Percentiles rank a stretch among this genome's conserved stretches.
Conservation (phyloP, 2,113 vertebrate species). For the Varanus salvator region DNA sequence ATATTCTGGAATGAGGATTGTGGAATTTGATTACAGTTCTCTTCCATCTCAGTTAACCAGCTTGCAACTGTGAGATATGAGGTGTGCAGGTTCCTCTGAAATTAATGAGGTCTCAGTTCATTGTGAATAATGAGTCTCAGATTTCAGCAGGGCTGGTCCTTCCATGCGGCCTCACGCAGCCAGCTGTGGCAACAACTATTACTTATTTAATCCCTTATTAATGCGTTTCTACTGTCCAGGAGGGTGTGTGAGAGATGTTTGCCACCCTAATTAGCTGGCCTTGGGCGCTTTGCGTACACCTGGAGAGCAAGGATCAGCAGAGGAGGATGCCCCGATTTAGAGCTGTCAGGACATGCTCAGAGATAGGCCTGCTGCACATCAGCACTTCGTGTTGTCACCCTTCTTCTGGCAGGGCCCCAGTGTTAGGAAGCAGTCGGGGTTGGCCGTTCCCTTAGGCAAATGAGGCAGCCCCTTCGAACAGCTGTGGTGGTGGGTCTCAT, state of each 20-base stretch:
- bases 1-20: background rate
- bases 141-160: background rate
- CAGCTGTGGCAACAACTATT: no score
- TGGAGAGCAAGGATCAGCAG: background rate
- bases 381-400: background rate
- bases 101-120: background rate
- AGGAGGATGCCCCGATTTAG: background rate
- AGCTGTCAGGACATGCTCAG: background rate
- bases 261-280: no score
- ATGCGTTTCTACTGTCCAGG: background rate
- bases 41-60: background rate
- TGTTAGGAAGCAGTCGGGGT: no score
- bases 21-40: background rate
- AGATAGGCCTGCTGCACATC: background rate
- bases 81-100: background rate
- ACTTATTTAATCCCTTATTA: background rate
- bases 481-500: no score
- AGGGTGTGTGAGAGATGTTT: no score
- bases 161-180: background rate
- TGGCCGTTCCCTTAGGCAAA: no score
- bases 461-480: no score
- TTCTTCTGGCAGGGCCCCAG: background rate
- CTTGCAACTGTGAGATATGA: background rate
- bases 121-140: no score
- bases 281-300: no score